Conservation (phyloP, 2,797 vertebrate species). For the Capromys pilorides region DNA sequence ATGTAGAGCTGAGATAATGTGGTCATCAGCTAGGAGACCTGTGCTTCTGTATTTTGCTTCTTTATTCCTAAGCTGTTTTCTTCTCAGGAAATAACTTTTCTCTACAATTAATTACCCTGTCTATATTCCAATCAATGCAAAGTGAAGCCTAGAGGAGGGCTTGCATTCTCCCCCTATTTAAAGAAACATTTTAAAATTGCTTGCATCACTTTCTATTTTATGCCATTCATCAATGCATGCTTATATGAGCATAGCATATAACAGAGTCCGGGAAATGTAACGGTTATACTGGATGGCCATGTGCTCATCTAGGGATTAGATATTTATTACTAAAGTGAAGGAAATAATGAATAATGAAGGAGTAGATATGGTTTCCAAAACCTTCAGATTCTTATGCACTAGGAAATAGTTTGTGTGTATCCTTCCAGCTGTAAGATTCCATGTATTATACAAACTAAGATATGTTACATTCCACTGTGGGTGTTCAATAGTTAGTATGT, state of each 20-base stretch:
- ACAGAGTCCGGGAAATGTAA: neutral
- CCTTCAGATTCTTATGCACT: neutral
- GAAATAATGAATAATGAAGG: neutral
- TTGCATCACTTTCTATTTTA: neutral
- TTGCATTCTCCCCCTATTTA: neutral
- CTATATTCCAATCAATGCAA: neutral
- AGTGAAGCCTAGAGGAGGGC: neutral
- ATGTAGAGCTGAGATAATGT: neutral
- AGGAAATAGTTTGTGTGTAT: neutral
- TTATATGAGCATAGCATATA: neutral
- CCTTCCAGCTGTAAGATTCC: neutral
- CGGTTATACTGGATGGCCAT: neutral
- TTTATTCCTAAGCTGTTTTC: neutral
- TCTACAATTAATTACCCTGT: neutral
- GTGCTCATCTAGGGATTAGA: neutral
- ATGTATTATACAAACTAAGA: neutral
- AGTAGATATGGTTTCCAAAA: neutral
- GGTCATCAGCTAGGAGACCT: neutral
- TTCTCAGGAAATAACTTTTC: neutral
- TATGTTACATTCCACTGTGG: neutral
- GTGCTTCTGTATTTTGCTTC: neutral
- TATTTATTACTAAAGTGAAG: neutral
- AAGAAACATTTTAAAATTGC: neutral
- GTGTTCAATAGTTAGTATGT: neutral
- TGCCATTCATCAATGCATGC: neutral